These are phyloP conservation scores for Porites lutea DNA, from an alignment of 64 coral and sea anemone genomes.

Conservation along the genomic window DNA sequence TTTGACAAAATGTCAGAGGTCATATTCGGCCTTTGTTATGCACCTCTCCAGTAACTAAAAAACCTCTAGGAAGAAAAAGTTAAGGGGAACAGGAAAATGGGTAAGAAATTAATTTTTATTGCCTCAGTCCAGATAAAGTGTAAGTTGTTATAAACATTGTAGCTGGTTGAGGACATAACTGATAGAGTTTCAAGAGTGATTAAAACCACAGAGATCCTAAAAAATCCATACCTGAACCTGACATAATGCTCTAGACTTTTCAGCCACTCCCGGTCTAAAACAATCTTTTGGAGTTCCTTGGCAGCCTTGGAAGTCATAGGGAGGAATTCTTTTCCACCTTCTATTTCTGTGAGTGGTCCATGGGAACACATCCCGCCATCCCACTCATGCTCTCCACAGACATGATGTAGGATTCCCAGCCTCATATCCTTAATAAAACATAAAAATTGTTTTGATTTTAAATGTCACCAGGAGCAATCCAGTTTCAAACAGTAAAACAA, in stretches of 20 bases:
- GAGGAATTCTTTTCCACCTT: conserved; percentile 48
- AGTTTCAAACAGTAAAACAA: background rate
- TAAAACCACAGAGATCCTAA: background rate
- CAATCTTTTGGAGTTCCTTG: conserved; percentile 46
- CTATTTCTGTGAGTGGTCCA: conserved; percentile 41
- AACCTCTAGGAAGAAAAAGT: no score
- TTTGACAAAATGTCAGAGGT: background rate
- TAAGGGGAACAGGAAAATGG: conserved; percentile 6
- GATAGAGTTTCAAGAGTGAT: background rate
- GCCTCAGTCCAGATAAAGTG: background rate
- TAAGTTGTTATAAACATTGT: background rate
- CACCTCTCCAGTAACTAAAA: background rate
- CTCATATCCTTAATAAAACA: conserved; percentile 50
- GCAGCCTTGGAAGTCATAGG: conserved; percentile 40
- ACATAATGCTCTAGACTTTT: conserved; percentile 50
- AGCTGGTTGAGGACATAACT: background rate
- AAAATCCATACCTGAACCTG: conserved; percentile 49
- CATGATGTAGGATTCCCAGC: conserved; percentile 65
- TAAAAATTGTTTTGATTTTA: conserved; percentile 6
- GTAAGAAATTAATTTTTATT: background rate
- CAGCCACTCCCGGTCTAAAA: conserved; percentile 31
- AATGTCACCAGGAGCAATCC: background rate
- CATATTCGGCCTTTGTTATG: background rate
- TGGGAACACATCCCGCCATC: conserved; percentile 25
- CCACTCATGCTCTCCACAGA: conserved; percentile 55